A percentile compares a stretch with the other conserved stretches of the same genome.
Evolutionary conservation across 2,113 vertebrate genomes (phyloP).

Genomic region (Vidua chalybeata): DNA sequence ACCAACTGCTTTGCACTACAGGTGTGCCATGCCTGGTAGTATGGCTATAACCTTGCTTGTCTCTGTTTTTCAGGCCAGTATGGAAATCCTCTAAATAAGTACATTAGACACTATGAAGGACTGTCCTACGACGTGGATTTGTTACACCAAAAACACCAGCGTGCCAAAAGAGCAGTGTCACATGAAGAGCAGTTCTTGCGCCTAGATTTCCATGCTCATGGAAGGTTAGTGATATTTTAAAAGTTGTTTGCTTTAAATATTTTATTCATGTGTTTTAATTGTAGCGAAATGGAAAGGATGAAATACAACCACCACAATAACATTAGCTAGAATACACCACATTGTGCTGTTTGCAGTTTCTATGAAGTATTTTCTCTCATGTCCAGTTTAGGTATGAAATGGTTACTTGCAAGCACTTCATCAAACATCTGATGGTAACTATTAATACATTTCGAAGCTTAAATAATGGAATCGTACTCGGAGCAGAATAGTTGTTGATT

Average conservation of each 20-base stretch:
- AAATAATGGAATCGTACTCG: not conserved
- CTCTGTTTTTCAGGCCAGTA: conserved; percentile 85
- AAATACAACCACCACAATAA: not conserved
- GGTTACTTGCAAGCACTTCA: not conserved
- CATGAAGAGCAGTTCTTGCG: conserved; percentile 86
- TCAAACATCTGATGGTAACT: not conserved
- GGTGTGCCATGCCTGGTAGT: not conserved
- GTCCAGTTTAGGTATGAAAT: not conserved
- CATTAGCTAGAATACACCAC: not conserved
- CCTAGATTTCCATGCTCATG: conserved; percentile 93
- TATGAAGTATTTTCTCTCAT: not conserved
- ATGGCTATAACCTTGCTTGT: not conserved
- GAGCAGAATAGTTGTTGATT: not conserved
- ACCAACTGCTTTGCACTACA: not conserved
- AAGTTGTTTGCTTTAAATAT: not conserved
- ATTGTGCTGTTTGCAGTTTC: not conserved
- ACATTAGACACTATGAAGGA: conserved; percentile 94
- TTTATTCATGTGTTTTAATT: not conserved
- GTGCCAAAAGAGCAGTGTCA: conserved; percentile 90
- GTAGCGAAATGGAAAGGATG: not conserved
- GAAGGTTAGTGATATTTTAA: conserved; percentile 84
- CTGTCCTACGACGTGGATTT: conserved; percentile 88
- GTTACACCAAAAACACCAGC: conserved; percentile 95
- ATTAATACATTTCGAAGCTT: not conserved
- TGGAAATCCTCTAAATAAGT: conserved; percentile 88